These are phyloP conservation scores for Pelmatolapia mariae DNA, from an alignment of 2,113 vertebrate species.

Conservation along the genomic window DNA sequence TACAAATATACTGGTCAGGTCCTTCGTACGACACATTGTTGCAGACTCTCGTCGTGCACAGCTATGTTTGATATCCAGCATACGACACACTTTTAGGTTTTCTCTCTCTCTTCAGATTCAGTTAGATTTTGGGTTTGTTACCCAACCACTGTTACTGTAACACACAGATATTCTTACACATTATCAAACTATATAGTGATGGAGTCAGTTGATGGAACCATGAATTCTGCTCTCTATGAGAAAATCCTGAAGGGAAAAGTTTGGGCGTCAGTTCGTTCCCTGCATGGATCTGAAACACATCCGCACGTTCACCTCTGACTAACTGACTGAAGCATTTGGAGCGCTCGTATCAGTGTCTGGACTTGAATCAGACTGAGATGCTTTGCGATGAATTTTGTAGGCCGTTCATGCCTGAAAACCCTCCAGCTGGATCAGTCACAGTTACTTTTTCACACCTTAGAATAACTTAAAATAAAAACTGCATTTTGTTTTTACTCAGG, in stretches of 20 bases:
- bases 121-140: not conserved
- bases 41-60: constrained; percentile 13
- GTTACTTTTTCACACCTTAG: not conserved
- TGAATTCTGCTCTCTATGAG: not conserved
- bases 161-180: not conserved
- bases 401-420: not conserved
- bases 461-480: not conserved
- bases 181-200: not conserved
- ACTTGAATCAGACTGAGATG: not conserved
- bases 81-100: not conserved
- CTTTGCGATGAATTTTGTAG: rapidly evolving
- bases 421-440: not conserved
- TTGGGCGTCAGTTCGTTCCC: rapidly evolving
- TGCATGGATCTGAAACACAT: not conserved
- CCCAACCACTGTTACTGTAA: not conserved
- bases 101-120: not conserved
- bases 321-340: not conserved
- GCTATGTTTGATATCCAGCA: not conserved
- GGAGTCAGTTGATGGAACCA: not conserved
- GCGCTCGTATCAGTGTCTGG: not conserved
- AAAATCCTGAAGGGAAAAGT: not conserved
- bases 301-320: not conserved
- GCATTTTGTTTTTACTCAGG: not conserved
- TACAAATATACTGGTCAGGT: not conserved
- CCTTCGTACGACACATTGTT: constrained; percentile 15